phyloP scores from a whole-genome alignment of 2,888 invertebrate genomes.

The Idaea straminata region DNA sequence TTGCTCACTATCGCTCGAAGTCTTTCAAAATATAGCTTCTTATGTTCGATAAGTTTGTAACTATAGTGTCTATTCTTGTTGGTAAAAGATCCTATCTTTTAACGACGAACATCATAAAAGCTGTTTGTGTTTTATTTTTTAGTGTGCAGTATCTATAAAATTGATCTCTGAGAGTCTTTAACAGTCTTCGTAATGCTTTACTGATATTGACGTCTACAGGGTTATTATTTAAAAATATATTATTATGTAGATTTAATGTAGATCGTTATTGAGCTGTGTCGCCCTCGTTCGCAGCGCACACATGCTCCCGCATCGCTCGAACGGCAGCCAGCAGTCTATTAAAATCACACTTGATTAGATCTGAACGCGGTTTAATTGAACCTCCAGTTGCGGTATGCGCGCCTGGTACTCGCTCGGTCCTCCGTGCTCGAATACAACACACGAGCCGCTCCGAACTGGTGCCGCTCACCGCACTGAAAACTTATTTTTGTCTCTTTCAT shows the following conservation, averaged over 20 bases:
- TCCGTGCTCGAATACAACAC: constrained; percentile 24
- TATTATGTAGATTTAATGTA: constrained; percentile 28
- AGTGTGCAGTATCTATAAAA: constrained; percentile 31
- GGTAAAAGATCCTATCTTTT: constrained; percentile 36
- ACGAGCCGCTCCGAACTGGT: constrained; percentile 39
- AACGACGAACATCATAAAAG: constrained; percentile 23
- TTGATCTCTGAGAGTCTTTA: constrained; percentile 35
- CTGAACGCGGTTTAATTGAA: constrained; percentile 66
- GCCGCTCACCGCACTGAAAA: constrained; percentile 31
- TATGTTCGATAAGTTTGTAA: constrained; percentile 38
- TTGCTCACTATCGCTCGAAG: constrained; percentile 40
- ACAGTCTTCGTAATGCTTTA: constrained; percentile 47
- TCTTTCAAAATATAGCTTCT: constrained; percentile 37
- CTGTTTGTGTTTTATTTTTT: constrained; percentile 30
- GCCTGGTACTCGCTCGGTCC: constrained; percentile 53
- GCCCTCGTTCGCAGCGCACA: constrained; percentile 22
- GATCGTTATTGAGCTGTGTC: constrained; percentile 47
- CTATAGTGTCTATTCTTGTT: constrained; percentile 32
- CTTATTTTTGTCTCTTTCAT: constrained; percentile 54
- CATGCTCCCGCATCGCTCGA: constrained; percentile 32
- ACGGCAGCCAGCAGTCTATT: constrained; percentile 61
- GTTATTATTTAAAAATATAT: constrained; percentile 45
- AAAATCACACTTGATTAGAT: constrained; percentile 74
- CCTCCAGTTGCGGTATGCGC: constrained; percentile 57
- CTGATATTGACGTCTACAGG: constrained; percentile 38